Evolutionary conservation across 2,888 invertebrate genomes (phyloP).

Genomic region (Autographa gamma): DNA sequence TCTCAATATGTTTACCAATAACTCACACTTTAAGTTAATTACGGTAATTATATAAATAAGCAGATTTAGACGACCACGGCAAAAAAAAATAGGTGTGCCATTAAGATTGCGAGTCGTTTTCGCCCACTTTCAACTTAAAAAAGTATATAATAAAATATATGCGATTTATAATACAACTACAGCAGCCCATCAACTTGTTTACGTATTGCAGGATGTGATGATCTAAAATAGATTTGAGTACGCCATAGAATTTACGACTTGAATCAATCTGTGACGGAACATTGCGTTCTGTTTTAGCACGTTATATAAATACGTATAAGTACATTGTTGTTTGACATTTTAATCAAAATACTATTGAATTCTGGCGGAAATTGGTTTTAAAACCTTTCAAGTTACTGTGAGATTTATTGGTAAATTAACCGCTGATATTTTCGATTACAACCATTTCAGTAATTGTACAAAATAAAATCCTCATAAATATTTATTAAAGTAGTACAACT

Average conservation of each 20-base stretch:
- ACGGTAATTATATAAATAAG: no score
- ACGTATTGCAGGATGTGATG: neutral
- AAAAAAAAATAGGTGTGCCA: no score
- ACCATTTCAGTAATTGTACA: neutral
- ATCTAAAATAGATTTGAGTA: neutral
- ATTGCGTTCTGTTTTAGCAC: neutral
- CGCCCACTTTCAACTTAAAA: no score
- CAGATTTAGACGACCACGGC: no score
- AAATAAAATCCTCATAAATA: neutral
- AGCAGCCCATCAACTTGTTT: neutral
- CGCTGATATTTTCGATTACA: neutral
- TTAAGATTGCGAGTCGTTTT: no score
- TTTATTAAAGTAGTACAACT: neutral
- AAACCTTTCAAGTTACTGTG: no score
- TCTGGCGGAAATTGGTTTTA: neutral
- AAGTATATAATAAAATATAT: no score
- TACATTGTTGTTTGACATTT: neutral
- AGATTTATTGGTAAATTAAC: constrained; percentile 24
- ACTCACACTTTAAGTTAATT: neutral
- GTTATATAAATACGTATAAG: neutral
- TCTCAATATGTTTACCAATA: constrained; percentile 14
- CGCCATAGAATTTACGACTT: neutral
- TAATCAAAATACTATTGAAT: neutral
- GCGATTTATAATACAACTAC: neutral
- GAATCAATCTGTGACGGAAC: neutral